Base-by-base conservation (phyloP, 1,140 invertebrate genomes). In the Sitophilus oryzae region DNA sequence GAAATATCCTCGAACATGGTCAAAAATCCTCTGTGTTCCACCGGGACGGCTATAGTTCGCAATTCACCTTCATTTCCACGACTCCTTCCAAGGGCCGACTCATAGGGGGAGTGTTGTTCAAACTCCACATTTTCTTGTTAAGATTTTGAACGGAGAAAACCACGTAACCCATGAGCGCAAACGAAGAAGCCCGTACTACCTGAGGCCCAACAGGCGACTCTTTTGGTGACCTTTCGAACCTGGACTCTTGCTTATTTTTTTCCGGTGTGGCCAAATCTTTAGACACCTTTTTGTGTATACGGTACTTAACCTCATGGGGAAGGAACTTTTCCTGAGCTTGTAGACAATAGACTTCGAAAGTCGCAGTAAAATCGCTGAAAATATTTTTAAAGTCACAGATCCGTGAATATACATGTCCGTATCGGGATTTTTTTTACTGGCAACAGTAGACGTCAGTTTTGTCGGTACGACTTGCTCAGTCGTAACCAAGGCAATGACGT, bases 1-100 rank as follows among this genome's bases (percentile, higher is more conserved):
- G 82, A 83, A 16, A 92, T 80, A 69, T 93, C 90, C 69, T 92
- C 86, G 75, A 93, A 96, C 80, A 95, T 90, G 0, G 92, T 96
- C 46, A 96, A 78, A 68, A 96, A 96, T 16, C 91, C 91, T 48
- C 82, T 78, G 70, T 93, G 82, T 59, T 86, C 83, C 1, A 90
- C 78, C 21, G 82, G 79, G 19, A 86, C 76, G 3, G 84, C 82
- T 54, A n/a, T n/a, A 89, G 76, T 52, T 89, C 82, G 44, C 85
- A 88, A 14, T 77, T 77, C 34, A 93, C 81, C 53, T 81, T 81
- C 77, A 92, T 80, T 60, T 83, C 79, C 0, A 92, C 69, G 3
- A 70, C 77, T 3, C 88, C 88, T 65, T 89, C 87, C 21, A 93
- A 70, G 0, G 87, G 84, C n/a, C n/a, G n/a, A 58, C 85, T 87